Evolutionary conservation across 37 sponge, comb jelly and placozoan genomes (phyloP).

Genomic region (Tethya wilhelma): DNA sequence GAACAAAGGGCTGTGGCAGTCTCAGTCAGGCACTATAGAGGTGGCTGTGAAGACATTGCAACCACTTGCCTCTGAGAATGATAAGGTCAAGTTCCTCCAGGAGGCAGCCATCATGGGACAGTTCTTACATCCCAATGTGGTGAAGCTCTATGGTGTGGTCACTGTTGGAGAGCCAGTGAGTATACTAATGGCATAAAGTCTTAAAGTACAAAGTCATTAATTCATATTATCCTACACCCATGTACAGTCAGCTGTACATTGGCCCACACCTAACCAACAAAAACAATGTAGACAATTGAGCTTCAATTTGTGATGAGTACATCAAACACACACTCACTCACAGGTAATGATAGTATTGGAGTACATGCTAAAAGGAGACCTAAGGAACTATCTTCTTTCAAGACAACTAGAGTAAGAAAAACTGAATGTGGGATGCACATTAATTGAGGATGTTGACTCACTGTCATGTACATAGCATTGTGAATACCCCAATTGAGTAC

Average conservation of each 20-base stretch:
- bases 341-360: constrained; percentile 74
- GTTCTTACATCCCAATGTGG: constrained; percentile 62
- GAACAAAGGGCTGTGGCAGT: constrained; percentile 32
- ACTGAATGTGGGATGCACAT: background rate
- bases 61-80: constrained; percentile 31
- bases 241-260: background rate
- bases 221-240: background rate
- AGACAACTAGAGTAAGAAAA: constrained; percentile 31
- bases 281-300: too few relatives aligned
- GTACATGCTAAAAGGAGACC: constrained; percentile 62
- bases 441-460: background rate
- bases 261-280: background rate
- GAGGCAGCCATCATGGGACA: constrained; percentile 79
- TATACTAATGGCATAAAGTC: background rate
- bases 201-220: background rate
- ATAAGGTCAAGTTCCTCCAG: constrained; percentile 68
- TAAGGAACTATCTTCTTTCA: constrained; percentile 39
- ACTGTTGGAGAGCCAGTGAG: constrained; percentile 70
- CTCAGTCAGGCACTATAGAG: background rate
- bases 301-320: too few relatives aligned
- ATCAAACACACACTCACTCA: too few relatives aligned
- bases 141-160: constrained; percentile 64
- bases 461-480: background rate
- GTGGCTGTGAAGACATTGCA: constrained; percentile 62
- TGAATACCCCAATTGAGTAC: background rate